These are phyloP conservation scores for Lathamus discolor DNA, from an alignment of 2,113 vertebrate genomes.

Conservation along the genomic window DNA sequence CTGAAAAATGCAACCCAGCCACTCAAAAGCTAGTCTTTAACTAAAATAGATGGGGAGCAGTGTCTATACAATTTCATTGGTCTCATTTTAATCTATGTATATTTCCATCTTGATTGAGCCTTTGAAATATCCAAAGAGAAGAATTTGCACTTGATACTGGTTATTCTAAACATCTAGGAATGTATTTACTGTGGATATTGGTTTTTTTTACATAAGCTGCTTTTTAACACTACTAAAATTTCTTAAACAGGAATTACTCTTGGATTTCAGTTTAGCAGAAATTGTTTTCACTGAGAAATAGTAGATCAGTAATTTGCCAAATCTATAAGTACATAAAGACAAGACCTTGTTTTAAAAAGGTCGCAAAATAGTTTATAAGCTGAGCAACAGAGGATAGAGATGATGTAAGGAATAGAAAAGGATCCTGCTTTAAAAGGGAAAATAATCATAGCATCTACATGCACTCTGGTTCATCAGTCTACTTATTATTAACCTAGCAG, in stretches of 20 bases:
- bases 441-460: neutral
- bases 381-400: neutral
- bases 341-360: neutral
- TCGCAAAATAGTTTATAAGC: neutral
- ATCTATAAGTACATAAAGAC: neutral
- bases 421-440: neutral
- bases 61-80: neutral
- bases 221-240: neutral
- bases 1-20: neutral
- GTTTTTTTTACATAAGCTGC: neutral
- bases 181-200: neutral
- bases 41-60: neutral
- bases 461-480: neutral
- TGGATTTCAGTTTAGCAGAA: neutral
- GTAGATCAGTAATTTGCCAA: neutral
- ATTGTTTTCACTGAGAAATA: neutral
- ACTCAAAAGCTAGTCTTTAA: neutral
- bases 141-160: neutral
- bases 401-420: neutral
- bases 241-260: neutral
- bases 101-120: neutral
- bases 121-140: neutral
- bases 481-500: accelerated
- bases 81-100: neutral
- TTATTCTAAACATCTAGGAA: neutral